These are phyloP conservation scores for Crotalus viridis DNA, from an alignment of 2,113 vertebrate genomes.

Conservation along the genomic window DNA sequence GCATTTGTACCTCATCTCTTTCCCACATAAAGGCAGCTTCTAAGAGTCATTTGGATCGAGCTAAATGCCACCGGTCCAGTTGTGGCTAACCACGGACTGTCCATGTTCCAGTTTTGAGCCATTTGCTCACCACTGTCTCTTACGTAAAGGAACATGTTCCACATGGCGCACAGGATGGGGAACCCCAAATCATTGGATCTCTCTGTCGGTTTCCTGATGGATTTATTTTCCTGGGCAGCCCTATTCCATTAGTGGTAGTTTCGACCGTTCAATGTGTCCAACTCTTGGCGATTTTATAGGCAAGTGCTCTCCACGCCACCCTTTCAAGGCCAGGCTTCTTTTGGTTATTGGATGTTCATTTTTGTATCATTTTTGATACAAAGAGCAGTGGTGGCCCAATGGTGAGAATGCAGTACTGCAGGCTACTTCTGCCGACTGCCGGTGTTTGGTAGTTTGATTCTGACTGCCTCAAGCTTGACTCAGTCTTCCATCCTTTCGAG, in stretches of 20 bases:
- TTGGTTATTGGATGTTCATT: too few species aligned
- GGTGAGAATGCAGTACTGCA: too few species aligned
- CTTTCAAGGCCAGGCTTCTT: too few species aligned
- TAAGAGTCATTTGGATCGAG: neutral
- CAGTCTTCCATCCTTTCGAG: too few species aligned
- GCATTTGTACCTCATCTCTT: neutral
- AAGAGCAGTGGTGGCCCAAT: too few species aligned
- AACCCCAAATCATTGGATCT: neutral
- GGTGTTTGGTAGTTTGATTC: too few species aligned
- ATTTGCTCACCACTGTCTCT: neutral
- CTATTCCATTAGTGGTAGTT: neutral
- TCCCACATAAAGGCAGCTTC: neutral
- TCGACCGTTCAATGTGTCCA: neutral
- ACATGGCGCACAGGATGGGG: neutral
- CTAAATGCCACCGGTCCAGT: neutral
- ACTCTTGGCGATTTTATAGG: neutral
- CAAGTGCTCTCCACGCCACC: too few species aligned
- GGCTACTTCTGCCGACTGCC: too few species aligned
- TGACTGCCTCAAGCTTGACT: too few species aligned
- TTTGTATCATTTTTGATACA: too few species aligned
- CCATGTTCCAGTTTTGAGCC: neutral
- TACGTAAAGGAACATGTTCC: fast-evolving
- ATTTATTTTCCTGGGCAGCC: neutral
- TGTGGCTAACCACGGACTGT: neutral
- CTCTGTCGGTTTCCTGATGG: neutral